phyloP scores from a whole-genome alignment of 1,140 invertebrate species.

The Archivesica marissinica region DNA sequence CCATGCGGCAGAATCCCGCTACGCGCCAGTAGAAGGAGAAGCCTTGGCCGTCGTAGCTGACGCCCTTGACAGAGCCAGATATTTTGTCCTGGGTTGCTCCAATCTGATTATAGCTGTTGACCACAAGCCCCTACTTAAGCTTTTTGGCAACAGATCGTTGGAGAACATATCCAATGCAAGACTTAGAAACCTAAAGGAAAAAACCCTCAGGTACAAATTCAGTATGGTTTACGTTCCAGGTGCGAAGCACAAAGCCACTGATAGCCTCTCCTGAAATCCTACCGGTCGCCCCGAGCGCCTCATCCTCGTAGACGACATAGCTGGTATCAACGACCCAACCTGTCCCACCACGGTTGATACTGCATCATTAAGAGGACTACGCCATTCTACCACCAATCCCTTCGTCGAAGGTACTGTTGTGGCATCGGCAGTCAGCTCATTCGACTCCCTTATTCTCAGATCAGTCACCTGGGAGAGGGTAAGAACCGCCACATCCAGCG shows the following conservation, averaged over 20 bases:
- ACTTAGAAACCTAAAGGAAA: slow-evolving; percentile 56
- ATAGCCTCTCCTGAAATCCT: too few species aligned
- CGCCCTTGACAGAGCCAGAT: slow-evolving; percentile 65
- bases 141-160: background rate
- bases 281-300: too few species aligned
- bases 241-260: too few species aligned
- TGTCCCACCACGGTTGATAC: too few species aligned
- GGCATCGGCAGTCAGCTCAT: too few species aligned
- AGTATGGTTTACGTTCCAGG: slow-evolving; percentile 62
- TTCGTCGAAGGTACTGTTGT: too few species aligned
- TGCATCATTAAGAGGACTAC: too few species aligned
- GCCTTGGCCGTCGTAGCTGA: slow-evolving; percentile 73
- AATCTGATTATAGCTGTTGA: slow-evolving; percentile 66
- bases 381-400: too few species aligned
- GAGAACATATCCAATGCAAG: slow-evolving; percentile 6
- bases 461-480: slow-evolving; percentile 27
- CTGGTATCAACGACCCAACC: too few species aligned
- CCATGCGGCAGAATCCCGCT: slow-evolving; percentile 66
- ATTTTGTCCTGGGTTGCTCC: slow-evolving; percentile 67
- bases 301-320: too few species aligned
- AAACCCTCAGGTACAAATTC: slow-evolving; percentile 61
- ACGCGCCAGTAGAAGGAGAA: slow-evolving; percentile 71
- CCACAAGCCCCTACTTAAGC: slow-evolving; percentile 57
- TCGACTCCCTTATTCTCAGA: too few species aligned
- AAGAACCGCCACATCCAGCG: slow-evolving; percentile 58